Evolutionary conservation across 1,140 invertebrate genomes (phyloP).

Genomic region (Hormaphis cornu): DNA sequence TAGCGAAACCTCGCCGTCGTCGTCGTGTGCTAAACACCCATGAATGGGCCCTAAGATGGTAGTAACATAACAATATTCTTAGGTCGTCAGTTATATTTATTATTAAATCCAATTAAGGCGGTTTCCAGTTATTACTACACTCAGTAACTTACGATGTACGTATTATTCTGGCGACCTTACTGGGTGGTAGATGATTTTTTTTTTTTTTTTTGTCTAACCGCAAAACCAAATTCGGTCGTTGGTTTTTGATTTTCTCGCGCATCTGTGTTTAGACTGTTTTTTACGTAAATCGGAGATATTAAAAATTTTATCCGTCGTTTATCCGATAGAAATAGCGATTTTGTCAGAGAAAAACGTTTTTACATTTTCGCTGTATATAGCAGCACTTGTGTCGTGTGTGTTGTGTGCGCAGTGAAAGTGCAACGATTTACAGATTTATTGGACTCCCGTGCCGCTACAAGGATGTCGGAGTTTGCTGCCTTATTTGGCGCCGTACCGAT

Average conservation of each 20-base stretch:
- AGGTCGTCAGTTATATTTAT: background rate
- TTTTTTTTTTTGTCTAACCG: too few relatives aligned
- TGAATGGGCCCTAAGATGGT: background rate
- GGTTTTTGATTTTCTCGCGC: background rate
- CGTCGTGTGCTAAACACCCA: slow-evolving; percentile 1
- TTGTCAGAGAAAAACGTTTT: background rate
- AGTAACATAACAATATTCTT: background rate
- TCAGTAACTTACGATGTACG: too few relatives aligned
- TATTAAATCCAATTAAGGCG: background rate
- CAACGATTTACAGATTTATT: background rate
- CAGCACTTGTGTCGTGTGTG: too few relatives aligned
- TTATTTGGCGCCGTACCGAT: slow-evolving; percentile 24
- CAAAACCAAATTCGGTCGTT: background rate
- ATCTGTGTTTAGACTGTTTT: too few relatives aligned
- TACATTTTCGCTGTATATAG: too few relatives aligned
- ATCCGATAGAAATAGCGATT: background rate
- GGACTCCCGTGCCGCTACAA: slow-evolving; percentile 10
- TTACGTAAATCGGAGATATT: too few relatives aligned
- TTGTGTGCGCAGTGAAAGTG: background rate
- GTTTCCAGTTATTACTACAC: slow-evolving; percentile 19
- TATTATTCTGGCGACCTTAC: slow-evolving; percentile 2
- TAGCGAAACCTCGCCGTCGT: slow-evolving; percentile 11
- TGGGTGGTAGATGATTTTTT: background rate
- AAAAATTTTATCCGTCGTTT: background rate
- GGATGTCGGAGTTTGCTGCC: slow-evolving; percentile 24